Base-by-base conservation (phyloP, 92 coral and sea anemone species). In the Palythoa grandiflora region DNA sequence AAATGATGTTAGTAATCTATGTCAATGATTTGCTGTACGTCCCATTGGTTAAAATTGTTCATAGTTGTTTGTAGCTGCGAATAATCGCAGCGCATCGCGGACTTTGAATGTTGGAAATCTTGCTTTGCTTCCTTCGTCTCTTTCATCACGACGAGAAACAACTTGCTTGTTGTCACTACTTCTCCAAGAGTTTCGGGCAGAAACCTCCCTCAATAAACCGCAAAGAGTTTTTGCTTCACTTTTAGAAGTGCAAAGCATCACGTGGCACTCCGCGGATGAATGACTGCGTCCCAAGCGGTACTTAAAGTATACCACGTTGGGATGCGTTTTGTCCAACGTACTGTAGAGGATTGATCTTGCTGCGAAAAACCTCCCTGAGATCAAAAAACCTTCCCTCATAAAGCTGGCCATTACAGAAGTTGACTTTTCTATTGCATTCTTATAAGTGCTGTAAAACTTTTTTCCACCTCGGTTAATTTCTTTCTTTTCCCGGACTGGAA, bases 171-270 rank as follows among this genome's bases (percentile, higher is more conserved):
- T 68, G 37, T 20, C 11, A n/a, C 9, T 8, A 28, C 17, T 38
- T 10, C 44, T 71, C 75, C 5, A 0, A 71, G 75, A 35, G 5
- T 71, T 71, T 6, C 9, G 75, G 5, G 14, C 47, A 10, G 75
- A 36, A 2, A 71, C 14, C 48, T 11, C 75, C 15, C n/a, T 71
- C 5, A 71, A 71, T 35, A 71, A 1, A 71, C 14, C 14, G 75
- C 75, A 71, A 71, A 71, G 75, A 71, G 3, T 71, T 15, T 71
- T 71, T 71, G 75, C 48, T 12, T 71, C 47, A 36, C 75, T 71
- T 71, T 38, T 36, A n/a, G 75, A 71, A 37, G 14, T 1, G 75
- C 75, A 71, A 14, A 71, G 40, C 8, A 71, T 15, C n/a, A 71
- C 48, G 47, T 35, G 40, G 14, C 44, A 71, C 17, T 71, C 75